Percentiles rank a stretch among this genome's conserved stretches.
These are phyloP conservation scores for Mythimna albipuncta DNA, from an alignment of 2,888 invertebrate species.

Conservation along the genomic window DNA sequence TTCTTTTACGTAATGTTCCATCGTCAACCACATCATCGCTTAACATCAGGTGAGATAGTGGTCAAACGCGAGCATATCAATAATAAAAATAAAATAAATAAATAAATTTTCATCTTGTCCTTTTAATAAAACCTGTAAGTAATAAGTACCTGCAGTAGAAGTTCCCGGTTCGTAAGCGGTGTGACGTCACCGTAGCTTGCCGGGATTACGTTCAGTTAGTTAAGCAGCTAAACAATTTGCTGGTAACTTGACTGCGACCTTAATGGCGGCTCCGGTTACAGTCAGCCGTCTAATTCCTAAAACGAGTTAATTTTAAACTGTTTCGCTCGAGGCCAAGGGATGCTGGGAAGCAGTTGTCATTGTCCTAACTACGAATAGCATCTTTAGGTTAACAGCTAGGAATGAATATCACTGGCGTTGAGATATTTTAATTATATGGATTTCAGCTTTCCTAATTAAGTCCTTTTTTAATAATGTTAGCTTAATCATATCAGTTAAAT, in stretches of 20 bases:
- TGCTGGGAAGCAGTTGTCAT: constrained; percentile 7
- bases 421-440: neutral
- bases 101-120: neutral
- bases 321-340: constrained; percentile 12
- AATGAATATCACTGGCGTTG: neutral
- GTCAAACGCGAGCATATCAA: too few relatives aligned
- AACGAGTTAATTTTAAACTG: constrained; percentile 30
- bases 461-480: neutral
- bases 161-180: neutral
- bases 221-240: constrained; percentile 60
- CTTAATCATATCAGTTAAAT: neutral
- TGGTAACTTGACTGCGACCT: constrained; percentile 31
- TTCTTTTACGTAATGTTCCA: neutral
- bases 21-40: too few relatives aligned
- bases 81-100: too few relatives aligned
- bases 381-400: constrained; percentile 23
- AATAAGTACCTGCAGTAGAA: neutral
- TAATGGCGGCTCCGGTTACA: constrained; percentile 52
- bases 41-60: too few relatives aligned
- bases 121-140: constrained; percentile 2
- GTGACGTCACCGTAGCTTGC: constrained; percentile 34
- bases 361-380: neutral
- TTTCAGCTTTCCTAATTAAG: neutral
- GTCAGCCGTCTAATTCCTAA: constrained; percentile 13
- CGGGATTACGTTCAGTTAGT: constrained; percentile 59